Evolutionary conservation across 2,888 invertebrate genomes (phyloP), one percentile per base, ranked within the genome.

Genomic region (Diarsia rubi): DNA sequence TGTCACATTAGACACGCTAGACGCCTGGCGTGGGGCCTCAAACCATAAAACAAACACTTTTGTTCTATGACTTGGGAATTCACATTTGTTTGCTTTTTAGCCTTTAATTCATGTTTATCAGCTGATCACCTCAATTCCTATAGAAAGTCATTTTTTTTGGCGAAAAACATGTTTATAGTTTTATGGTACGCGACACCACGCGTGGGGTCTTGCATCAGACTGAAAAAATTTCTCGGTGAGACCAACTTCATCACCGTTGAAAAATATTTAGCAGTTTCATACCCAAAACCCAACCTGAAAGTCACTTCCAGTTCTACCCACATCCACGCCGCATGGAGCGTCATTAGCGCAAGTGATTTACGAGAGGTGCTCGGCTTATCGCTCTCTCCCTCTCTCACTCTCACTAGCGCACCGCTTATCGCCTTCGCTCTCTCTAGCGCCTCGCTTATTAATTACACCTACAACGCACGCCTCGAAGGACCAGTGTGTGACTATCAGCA

Each of bases 331-430:
- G 64, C 42, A 12, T 59, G 80, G 67, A 80, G 75, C 88, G 90
- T 93, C 93, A 93, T 93, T 93, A 93, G 90, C 88, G 87, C 75
- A 79, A 84, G 90, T 93, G 92, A 93, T 93, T 92, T 92, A 93
- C 90, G 92, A 91, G 89, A 86, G 87, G 73, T 79, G 84, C 84
- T 82, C 74, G 85, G 90, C 91, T 92, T 92, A 93, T 92, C 93
- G 91, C 87, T 79, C 88, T 42, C 79, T 78, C 54, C 37, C 49
- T 60, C 49, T 5, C 67, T 70, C 82, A 82, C 84, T 62, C 31
- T n/a, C 14, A 62, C 62, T 42, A 62, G n/a, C n/a, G n/a, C 21
- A 1, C 81, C 78, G 83, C 90, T 92, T 92, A 93, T 92, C 92
- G 90, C 88, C 77, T 88, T 85, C 90, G 88, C 91, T n/a, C 88